Evolutionary conservation across 2,888 invertebrate genomes (phyloP).

Genomic region (Antheraea assamensis): DNA sequence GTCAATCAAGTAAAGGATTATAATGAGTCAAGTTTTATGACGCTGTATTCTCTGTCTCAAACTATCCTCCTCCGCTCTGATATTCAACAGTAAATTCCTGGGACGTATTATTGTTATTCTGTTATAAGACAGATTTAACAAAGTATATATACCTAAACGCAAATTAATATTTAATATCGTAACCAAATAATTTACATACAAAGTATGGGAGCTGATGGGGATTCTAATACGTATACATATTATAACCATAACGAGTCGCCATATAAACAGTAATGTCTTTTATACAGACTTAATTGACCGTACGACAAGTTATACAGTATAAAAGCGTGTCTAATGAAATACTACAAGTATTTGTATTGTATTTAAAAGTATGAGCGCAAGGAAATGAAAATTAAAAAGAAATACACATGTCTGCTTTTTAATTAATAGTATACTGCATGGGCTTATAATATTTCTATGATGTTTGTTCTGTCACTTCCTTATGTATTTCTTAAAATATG

Average conservation of each 20-base stretch:
- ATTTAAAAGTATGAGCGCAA: background rate
- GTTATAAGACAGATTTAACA: background rate
- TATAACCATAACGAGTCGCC: background rate
- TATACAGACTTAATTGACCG: background rate
- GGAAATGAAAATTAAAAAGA: background rate
- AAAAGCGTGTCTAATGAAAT: background rate
- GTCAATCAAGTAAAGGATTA: no score
- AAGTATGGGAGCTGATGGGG: constrained; percentile 10
- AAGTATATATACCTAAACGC: background rate
- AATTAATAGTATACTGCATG: background rate
- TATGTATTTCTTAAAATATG: no score
- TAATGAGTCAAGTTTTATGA: no score
- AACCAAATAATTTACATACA: constrained; percentile 16
- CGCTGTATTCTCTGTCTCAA: no score
- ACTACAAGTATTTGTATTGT: no score
- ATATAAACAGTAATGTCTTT: background rate
- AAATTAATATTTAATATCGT: background rate
- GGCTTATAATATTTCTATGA: background rate
- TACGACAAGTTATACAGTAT: background rate
- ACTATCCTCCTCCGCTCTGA: background rate
- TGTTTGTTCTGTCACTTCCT: background rate
- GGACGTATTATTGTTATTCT: background rate
- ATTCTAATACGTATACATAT: constrained; percentile 4
- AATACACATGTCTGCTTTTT: background rate
- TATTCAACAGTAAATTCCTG: background rate